These are phyloP conservation scores for Poicephalus meyeri DNA, from an alignment of 2,113 vertebrate genomes.

Conservation along the genomic window DNA sequence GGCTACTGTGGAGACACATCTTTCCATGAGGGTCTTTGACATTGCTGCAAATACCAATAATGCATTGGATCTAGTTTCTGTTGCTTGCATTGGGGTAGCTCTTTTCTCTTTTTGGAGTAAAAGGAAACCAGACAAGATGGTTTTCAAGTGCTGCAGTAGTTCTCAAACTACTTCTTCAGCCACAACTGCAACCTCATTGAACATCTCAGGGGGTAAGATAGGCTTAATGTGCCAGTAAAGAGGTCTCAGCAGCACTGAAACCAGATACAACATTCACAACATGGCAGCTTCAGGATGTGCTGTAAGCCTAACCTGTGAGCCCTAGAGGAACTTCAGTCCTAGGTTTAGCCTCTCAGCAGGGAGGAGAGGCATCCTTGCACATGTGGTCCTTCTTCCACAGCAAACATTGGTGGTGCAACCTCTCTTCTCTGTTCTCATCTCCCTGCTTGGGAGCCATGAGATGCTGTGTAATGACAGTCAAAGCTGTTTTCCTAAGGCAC, in stretches of 20 bases:
- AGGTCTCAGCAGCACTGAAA: background rate
- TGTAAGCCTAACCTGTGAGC: background rate
- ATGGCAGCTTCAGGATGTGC: background rate
- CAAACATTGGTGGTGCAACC: background rate
- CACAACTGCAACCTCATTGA: background rate
- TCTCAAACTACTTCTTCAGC: background rate
- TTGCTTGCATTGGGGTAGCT: background rate
- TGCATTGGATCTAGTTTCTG: background rate
- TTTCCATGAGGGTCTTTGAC: background rate
- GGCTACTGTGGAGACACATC: background rate
- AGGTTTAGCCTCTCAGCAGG: background rate
- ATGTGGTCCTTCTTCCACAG: background rate
- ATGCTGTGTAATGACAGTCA: background rate
- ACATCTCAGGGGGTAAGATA: background rate
- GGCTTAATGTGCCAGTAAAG: background rate
- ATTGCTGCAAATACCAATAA: background rate
- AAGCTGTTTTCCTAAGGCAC: background rate
- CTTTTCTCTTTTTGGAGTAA: background rate
- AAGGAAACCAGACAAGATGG: background rate
- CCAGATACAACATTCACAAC: background rate
- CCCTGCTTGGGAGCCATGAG: background rate
- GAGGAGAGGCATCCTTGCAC: background rate
- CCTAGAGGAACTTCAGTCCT: background rate
- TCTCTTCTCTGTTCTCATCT: background rate
- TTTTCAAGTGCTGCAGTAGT: background rate